Conservation (phyloP, 1,140 invertebrate genomes). For the Magallana angulata region DNA sequence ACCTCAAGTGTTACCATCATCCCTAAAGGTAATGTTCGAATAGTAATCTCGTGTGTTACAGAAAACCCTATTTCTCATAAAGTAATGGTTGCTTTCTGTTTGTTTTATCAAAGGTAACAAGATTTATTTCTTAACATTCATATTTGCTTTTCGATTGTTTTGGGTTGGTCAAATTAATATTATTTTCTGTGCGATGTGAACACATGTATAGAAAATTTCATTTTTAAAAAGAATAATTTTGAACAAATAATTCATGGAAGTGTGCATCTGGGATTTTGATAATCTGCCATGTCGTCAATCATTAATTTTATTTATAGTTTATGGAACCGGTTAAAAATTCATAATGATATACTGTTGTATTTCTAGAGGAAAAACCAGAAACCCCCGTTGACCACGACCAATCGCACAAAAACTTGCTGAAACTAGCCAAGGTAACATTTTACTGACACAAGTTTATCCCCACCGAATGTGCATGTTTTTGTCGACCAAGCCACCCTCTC, state of each 20-base stretch:
- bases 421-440: not conserved
- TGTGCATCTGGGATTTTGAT: no score
- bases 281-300: no score
- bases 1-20: not conserved
- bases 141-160: not conserved
- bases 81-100: constrained; percentile 5
- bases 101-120: not conserved
- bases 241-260: no score
- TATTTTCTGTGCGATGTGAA: no score
- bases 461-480: no score
- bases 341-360: not conserved
- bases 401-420: not conserved
- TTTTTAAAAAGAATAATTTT: no score
- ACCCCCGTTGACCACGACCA: not conserved
- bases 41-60: no score
- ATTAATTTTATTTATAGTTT: no score
- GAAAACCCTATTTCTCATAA: not conserved
- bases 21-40: constrained; percentile 10
- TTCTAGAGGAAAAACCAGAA: not conserved
- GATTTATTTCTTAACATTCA: not conserved
- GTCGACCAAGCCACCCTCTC: no score
- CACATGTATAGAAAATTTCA: no score
- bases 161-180: not conserved
- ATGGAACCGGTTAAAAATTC: no score
- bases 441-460: no score